Conservation (phyloP, 2,797 vertebrate genomes). For the Gallirallus australis region DNA sequence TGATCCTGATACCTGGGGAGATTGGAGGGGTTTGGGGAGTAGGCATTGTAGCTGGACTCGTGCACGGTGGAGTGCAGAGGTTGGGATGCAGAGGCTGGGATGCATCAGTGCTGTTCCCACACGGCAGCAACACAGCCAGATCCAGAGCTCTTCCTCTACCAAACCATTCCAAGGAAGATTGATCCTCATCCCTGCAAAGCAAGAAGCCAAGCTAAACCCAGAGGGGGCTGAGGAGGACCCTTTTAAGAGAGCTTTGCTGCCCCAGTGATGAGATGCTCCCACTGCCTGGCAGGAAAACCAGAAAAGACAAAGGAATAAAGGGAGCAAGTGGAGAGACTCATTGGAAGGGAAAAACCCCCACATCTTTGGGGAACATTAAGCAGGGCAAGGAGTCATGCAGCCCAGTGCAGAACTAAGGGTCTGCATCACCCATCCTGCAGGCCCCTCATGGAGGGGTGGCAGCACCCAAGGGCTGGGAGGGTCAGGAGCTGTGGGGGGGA, state of each 20-base stretch:
- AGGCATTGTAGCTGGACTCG: not conserved
- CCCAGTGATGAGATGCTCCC: fast-evolving
- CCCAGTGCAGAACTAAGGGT: not conserved
- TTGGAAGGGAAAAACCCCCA: fast-evolving
- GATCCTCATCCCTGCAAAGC: not conserved
- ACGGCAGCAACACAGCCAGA: fast-evolving
- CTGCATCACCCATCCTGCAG: too few species aligned
- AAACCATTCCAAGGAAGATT: fast-evolving
- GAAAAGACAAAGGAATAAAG: not conserved
- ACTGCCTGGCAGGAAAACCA: not conserved
- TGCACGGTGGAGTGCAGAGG: fast-evolving
- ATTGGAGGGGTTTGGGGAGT: not conserved
- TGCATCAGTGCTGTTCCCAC: not conserved
- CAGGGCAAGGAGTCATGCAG: not conserved
- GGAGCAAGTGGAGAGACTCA: fast-evolving
- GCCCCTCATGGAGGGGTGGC: fast-evolving
- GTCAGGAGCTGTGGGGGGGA: not conserved
- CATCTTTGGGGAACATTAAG: not conserved
- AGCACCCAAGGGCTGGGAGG: not conserved
- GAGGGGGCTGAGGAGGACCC: not conserved
- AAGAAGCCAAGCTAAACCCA: fast-evolving
- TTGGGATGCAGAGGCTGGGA: not conserved
- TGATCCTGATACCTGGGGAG: fast-evolving
- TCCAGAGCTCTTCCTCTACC: not conserved
- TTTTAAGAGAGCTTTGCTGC: not conserved